A percentile compares a stretch with the other conserved stretches of the same genome.
Evolutionary conservation across 2,113 vertebrate genomes (phyloP).

Genomic region (Zonotrichia leucophrys): DNA sequence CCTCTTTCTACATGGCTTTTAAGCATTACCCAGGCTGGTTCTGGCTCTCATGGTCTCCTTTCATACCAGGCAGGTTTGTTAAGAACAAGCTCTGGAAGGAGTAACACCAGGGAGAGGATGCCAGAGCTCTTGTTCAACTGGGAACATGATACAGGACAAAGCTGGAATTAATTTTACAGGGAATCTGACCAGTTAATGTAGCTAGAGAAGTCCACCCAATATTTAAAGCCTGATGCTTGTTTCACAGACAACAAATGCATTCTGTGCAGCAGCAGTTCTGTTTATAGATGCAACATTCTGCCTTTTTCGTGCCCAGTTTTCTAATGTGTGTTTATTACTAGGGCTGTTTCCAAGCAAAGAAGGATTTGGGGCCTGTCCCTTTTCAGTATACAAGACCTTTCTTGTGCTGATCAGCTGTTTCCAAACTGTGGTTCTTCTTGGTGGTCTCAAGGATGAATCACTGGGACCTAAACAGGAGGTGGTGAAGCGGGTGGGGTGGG

Average conservation of each 20-base stretch:
- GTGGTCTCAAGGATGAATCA: slow-evolving; percentile 18
- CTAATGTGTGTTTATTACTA: slow-evolving; percentile 17
- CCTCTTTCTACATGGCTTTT: neutral
- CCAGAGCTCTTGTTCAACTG: slow-evolving; percentile 35
- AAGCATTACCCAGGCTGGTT: neutral
- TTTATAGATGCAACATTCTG: slow-evolving; percentile 20
- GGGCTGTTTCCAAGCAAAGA: neutral
- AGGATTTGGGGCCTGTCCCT: neutral
- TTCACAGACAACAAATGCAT: slow-evolving; percentile 32
- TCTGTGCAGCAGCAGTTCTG: slow-evolving; percentile 16
- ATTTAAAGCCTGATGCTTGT: neutral
- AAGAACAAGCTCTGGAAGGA: neutral
- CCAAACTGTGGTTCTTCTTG: slow-evolving; percentile 17
- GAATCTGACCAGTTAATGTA: slow-evolving; percentile 3
- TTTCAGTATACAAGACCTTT: slow-evolving; percentile 12
- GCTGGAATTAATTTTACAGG: slow-evolving; percentile 20
- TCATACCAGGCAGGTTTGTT: neutral
- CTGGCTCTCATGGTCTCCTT: neutral
- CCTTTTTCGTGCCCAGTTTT: neutral
- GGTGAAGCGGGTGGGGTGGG: neutral
- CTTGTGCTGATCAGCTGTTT: slow-evolving; percentile 10
- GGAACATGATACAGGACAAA: slow-evolving; percentile 33
- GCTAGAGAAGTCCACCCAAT: slow-evolving; percentile 16
- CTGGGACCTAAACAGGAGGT: slow-evolving; percentile 6
- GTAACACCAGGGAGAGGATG: neutral